Conservation (phyloP, 2,888 invertebrate species). For the Tinea pellionella region DNA sequence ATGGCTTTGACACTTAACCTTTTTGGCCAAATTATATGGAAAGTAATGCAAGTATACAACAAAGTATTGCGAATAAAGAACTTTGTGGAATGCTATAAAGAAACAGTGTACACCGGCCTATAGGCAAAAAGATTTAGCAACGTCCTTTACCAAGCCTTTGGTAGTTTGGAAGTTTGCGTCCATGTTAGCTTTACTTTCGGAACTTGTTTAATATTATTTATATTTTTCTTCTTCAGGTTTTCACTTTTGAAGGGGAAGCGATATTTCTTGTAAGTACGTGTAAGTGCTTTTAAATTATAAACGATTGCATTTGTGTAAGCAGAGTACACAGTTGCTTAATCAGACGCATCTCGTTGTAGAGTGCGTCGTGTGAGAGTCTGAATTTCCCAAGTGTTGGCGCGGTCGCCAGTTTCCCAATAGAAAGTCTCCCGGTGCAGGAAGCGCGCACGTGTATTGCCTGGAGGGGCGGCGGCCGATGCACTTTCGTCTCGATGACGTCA, state of each 20-base stretch:
- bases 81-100: not conserved
- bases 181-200: not conserved
- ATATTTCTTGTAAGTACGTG: conserved; percentile 42
- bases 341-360: conserved; percentile 46
- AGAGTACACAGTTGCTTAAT: conserved; percentile 42
- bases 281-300: not conserved
- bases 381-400: conserved; percentile 52
- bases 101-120: no score
- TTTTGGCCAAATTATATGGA: not conserved
- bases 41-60: not conserved
- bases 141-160: not conserved
- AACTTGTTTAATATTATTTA: not conserved
- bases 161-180: no score
- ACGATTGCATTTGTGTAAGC: no score
- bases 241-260: not conserved
- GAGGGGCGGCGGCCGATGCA: conserved; percentile 59
- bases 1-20: conserved; percentile 3
- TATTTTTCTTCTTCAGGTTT: conserved; percentile 14
- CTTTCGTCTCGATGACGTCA: conserved; percentile 65
- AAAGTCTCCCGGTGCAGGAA: conserved; percentile 64
- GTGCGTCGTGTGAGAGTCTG: conserved; percentile 45
- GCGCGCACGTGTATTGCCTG: conserved; percentile 37
- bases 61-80: not conserved
- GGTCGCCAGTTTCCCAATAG: conserved; percentile 56
- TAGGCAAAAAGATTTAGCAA: no score